Conservation (phyloP, 2,113 vertebrate species). For the Dasyurus viverrinus region DNA sequence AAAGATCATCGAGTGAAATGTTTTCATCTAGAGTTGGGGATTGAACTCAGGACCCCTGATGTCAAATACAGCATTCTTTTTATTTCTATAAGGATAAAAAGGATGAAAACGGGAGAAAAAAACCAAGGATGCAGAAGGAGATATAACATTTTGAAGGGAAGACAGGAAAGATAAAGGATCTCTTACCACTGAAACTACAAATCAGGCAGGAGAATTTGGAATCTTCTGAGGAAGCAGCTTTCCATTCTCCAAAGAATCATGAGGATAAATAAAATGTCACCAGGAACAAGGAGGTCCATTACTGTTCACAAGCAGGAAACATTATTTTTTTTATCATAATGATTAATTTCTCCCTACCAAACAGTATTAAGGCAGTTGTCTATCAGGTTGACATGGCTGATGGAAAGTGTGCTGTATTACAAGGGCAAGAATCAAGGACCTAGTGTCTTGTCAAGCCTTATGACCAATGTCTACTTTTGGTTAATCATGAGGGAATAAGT, state of each 20-base stretch:
- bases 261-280: neutral
- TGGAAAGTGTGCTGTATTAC: neutral
- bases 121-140: neutral
- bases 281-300: neutral
- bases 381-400: neutral
- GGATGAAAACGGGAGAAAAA: neutral
- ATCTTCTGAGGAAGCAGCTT: neutral
- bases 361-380: neutral
- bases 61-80: neutral
- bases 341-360: neutral
- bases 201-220: neutral
- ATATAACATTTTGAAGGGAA: neutral
- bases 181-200: neutral
- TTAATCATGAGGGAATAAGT: neutral
- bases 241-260: neutral
- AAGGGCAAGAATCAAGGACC: neutral
- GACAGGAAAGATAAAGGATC: neutral
- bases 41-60: neutral
- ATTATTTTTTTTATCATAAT: neutral
- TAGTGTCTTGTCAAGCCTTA: neutral
- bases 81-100: neutral
- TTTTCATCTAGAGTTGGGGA: neutral
- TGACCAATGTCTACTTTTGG: neutral
- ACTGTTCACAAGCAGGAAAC: neutral
- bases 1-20: neutral